Percentiles rank a stretch among this genome's conserved stretches.
Evolutionary conservation across 2,797 vertebrate species (phyloP).

Genomic region (Syndactyla subalaris): DNA sequence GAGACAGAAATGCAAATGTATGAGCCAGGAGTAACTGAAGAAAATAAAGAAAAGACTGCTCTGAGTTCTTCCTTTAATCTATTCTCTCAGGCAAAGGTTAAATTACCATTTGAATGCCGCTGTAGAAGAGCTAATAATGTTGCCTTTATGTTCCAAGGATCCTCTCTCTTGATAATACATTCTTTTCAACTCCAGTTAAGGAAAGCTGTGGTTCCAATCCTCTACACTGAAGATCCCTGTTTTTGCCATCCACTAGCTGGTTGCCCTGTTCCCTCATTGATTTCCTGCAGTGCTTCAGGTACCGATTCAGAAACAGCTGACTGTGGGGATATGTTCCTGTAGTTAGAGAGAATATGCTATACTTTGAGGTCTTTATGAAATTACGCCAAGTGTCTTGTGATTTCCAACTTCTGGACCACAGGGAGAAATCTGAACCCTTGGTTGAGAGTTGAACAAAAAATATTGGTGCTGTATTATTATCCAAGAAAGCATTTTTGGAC

Average conservation of each 20-base stretch:
- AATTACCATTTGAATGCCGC: slow-evolving; percentile 46
- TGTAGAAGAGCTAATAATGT: slow-evolving; percentile 40
- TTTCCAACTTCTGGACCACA: slow-evolving; percentile 27
- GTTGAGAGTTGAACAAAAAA: slow-evolving; percentile 31
- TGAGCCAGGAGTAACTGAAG: background rate
- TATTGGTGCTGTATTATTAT: background rate
- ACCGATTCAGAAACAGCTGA: slow-evolving; percentile 35
- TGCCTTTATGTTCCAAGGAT: slow-evolving; percentile 29
- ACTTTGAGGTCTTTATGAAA: slow-evolving; percentile 4
- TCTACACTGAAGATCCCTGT: background rate
- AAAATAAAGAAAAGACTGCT: background rate
- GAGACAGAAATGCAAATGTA: background rate
- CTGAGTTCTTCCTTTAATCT: slow-evolving; percentile 34
- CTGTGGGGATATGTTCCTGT: background rate
- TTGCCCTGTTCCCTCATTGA: background rate
- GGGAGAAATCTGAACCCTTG: slow-evolving; percentile 22
- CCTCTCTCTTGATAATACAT: background rate
- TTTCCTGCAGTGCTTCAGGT: slow-evolving; percentile 27
- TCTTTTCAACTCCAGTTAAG: background rate
- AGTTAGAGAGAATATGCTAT: background rate
- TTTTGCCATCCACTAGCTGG: background rate
- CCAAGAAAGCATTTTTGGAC: slow-evolving; percentile 54
- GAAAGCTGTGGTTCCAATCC: background rate
- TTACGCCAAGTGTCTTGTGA: slow-evolving; percentile 15
- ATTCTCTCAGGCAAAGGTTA: slow-evolving; percentile 32